phyloP scores from a whole-genome alignment of 2,113 vertebrate genomes.

The Eublepharis macularius region DNA sequence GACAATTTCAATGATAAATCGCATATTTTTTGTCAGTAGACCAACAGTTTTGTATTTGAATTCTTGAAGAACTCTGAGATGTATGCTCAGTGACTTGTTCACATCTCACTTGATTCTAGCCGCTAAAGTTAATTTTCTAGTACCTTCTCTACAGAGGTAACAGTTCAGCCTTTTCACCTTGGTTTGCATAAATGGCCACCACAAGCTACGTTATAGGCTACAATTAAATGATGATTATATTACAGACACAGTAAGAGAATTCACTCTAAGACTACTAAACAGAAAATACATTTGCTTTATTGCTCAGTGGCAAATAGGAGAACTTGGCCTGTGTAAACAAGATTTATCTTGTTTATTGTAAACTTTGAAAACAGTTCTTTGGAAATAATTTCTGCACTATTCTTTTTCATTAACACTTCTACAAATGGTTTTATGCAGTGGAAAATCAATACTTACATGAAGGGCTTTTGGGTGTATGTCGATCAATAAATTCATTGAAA shows the following conservation, averaged over 20 bases:
- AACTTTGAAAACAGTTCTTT: neutral
- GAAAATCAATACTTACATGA: conserved; percentile 84
- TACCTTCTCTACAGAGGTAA: too few species aligned
- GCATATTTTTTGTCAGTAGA: too few species aligned
- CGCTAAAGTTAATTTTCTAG: too few species aligned
- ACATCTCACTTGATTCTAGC: too few species aligned
- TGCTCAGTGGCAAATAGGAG: neutral
- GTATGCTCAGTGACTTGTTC: too few species aligned
- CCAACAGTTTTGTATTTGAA: too few species aligned
- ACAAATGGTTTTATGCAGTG: neutral
- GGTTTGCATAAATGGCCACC: too few species aligned
- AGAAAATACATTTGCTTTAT: neutral
- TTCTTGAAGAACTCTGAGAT: too few species aligned
- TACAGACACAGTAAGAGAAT: neutral
- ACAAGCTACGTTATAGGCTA: too few species aligned
- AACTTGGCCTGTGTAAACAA: neutral
- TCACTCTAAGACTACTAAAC: neutral
- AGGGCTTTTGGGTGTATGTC: conserved; percentile 85
- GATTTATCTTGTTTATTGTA: too few species aligned
- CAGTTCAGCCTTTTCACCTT: too few species aligned
- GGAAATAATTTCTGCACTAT: neutral
- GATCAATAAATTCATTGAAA: conserved; percentile 91
- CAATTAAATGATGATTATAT: neutral
- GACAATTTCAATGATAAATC: too few species aligned
- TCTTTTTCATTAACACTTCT: neutral